Evolutionary conservation across 2,797 vertebrate genomes (phyloP).

Genomic region (Parauchenoglanis ngamensis): DNA sequence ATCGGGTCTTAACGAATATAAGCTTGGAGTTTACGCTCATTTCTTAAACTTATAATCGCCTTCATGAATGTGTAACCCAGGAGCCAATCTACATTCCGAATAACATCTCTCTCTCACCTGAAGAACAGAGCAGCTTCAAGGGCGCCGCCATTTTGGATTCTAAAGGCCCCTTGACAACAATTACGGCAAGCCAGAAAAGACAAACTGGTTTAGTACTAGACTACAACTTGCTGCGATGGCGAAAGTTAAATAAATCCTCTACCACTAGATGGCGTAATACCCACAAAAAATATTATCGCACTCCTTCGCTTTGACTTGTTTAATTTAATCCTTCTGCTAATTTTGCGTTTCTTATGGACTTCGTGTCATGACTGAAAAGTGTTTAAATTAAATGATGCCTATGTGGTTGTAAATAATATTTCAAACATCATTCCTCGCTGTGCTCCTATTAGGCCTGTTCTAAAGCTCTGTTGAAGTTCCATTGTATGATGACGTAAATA

Average conservation of each 20-base stretch:
- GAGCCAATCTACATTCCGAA: not conserved
- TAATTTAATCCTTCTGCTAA: not conserved
- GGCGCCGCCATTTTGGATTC: constrained; percentile 74
- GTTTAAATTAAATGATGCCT: not conserved
- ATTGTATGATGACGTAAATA: not conserved
- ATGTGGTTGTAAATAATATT: not conserved
- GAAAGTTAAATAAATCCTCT: not conserved
- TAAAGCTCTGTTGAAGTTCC: too few species aligned
- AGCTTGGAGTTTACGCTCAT: too few species aligned
- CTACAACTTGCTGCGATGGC: too few species aligned
- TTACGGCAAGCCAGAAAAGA: constrained; percentile 41
- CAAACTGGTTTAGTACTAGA: not conserved
- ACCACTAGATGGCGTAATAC: constrained; percentile 60
- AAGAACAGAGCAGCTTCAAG: constrained; percentile 65
- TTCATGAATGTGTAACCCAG: not conserved
- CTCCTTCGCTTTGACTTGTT: not conserved
- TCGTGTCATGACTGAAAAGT: not conserved
- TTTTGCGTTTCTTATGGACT: not conserved
- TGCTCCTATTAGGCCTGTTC: not conserved
- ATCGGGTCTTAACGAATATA: not conserved
- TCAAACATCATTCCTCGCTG: not conserved
- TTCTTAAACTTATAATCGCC: not conserved
- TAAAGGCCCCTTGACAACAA: not conserved
- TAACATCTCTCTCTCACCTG: constrained; percentile 70
- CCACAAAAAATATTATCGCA: not conserved